Evolutionary conservation across 2,797 vertebrate species (phyloP).

Genomic region (Todus mexicanus): DNA sequence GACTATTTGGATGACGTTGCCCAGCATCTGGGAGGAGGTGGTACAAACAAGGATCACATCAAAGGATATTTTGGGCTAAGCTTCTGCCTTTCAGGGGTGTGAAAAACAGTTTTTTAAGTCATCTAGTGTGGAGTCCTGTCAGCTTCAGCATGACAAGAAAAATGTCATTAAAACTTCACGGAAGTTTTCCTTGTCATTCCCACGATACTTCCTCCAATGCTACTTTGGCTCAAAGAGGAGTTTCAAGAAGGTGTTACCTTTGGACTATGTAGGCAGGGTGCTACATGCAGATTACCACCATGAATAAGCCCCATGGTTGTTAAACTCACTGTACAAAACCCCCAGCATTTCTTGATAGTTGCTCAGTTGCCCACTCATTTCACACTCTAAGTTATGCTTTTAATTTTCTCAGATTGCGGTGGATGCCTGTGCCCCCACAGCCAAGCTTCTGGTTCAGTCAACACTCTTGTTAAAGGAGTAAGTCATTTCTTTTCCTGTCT

Average conservation of each 20-base stretch:
- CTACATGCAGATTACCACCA: neutral
- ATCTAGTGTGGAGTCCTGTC: neutral
- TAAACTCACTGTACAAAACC: neutral
- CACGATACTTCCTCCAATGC: neutral
- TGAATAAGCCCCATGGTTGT: neutral
- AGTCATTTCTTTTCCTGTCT: conserved; percentile 50
- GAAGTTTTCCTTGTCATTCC: neutral
- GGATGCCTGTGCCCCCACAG: neutral
- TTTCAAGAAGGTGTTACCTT: neutral
- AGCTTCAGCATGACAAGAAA: neutral
- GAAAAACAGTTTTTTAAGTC: neutral
- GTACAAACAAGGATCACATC: neutral
- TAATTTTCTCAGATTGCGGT: conserved; percentile 10
- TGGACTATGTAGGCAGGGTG: neutral
- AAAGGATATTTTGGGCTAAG: neutral
- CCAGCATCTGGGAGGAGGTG: neutral
- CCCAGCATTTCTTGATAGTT: neutral
- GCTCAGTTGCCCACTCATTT: neutral
- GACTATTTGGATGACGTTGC: neutral
- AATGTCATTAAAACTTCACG: neutral
- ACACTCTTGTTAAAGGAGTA: neutral
- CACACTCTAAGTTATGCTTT: conserved; percentile 3
- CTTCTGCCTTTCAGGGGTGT: neutral
- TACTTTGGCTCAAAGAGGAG: neutral
- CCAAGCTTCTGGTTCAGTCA: neutral